Evolutionary conservation across 2,797 vertebrate genomes (phyloP), one percentile per base, ranked within the genome.

Genomic region (Echeneis naucrates): DNA sequence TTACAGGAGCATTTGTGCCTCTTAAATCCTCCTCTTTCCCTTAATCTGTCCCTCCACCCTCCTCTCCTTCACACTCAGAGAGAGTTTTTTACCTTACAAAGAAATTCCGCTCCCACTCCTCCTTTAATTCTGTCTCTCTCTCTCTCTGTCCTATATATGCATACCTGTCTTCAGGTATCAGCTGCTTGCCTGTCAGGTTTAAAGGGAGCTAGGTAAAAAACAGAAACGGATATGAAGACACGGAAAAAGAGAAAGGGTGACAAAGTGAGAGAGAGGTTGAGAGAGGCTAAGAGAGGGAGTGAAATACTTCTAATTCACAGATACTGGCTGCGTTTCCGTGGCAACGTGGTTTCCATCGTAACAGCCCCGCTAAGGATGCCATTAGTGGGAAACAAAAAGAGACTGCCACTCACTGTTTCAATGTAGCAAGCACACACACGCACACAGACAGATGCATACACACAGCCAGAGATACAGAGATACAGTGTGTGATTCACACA

Each of bases 221-320:
- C 60, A 76, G 75, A 62, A 70, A 66, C 30, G n/a, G 69, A 54
- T 75, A 86, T 45, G 75, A 74, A 68, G 83, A 78, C 76, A 80
- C 26, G 27, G 69, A 68, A 12, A 72, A 68, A 68, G 42, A 37
- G 66, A 47, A 68, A 64, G 56, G n/a, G 78, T 55, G 77, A 72
- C 30, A 70, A 47, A 83, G 79, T 57, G 81, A 77, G 76, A 84
- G 83, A 55, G 68, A 73, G 87, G 58, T 59, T 59, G 82, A 88
- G 82, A 45, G 66, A 68, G 82, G 66, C 52, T 67, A 57, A 74
- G 83, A 82, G 90, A 85, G 78, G 66, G 82, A 88, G 85, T 59
- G 91, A 95, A 94, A 93, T 92, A 94, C 94, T 96, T 95, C 93
- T 96, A 95, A 97, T 97, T 96, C 95, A 95, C 93, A 94, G 89